Conservation (phyloP, 2,113 vertebrate species). For the Microtus oregoni region DNA sequence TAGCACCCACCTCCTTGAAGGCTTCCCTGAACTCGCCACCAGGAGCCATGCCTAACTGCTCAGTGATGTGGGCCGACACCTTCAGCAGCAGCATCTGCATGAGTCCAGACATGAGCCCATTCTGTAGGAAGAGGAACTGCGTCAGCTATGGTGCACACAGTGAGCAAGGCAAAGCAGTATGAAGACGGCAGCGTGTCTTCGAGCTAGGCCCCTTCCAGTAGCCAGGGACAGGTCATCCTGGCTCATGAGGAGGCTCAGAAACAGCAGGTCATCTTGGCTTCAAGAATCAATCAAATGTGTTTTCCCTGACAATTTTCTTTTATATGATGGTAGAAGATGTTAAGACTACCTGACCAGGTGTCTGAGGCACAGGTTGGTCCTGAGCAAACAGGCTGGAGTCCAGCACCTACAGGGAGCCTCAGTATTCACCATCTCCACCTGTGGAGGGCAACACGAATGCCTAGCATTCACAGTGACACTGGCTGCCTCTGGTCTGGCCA, state of each 20-base stretch:
- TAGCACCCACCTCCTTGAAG: conserved; percentile 93
- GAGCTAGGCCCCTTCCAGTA: background rate
- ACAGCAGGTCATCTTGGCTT: background rate
- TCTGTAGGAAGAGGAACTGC: conserved; percentile 85
- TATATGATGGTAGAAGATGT: background rate
- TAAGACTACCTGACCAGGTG: background rate
- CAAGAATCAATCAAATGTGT: background rate
- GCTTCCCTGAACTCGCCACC: conserved; percentile 99
- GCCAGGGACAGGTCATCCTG: background rate
- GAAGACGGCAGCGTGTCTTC: background rate
- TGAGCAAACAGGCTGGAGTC: background rate
- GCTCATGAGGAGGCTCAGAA: background rate
- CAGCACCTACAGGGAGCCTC: background rate
- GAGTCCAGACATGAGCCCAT: conserved; percentile 97
- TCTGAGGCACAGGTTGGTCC: background rate
- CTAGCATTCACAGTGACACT: too few species aligned
- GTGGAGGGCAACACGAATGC: background rate
- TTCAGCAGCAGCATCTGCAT: conserved; percentile 99
- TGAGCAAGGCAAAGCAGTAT: background rate
- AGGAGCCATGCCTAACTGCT: conserved; percentile 98
- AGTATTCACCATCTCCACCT: background rate
- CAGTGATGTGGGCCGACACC: conserved; percentile 98
- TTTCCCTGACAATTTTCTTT: background rate
- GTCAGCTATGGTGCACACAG: background rate
- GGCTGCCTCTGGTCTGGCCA: background rate